Evolutionary conservation across 92 coral and sea anemone species (phyloP).

Genomic region (Zoanthus sociatus): DNA sequence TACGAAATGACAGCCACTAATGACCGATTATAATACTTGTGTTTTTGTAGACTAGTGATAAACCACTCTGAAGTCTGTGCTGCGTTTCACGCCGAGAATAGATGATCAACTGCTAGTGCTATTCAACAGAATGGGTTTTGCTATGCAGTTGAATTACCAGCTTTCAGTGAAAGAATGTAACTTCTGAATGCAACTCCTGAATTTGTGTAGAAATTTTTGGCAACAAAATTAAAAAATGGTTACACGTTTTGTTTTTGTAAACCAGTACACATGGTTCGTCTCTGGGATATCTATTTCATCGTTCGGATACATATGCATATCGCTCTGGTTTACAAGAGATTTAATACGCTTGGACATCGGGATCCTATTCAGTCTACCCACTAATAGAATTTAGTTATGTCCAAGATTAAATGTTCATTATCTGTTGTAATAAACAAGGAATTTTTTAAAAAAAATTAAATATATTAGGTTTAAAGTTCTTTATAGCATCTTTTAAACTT

Average conservation of each 20-base stretch:
- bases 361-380: conserved; percentile 25
- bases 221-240: neutral
- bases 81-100: conserved; percentile 26
- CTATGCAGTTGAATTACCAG: conserved; percentile 1
- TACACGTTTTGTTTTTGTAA: neutral
- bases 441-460: neutral
- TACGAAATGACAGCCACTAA: neutral
- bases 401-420: conserved; percentile 20
- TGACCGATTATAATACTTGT: neutral
- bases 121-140: conserved; percentile 6
- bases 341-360: conserved; percentile 18
- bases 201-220: neutral
- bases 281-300: conserved; percentile 73
- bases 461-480: conserved; percentile 9
- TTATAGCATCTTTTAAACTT: neutral
- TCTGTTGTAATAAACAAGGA: conserved; percentile 14
- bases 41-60: neutral
- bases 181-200: neutral
- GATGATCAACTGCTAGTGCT: neutral
- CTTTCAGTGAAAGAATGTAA: neutral
- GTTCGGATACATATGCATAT: conserved; percentile 53
- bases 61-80: neutral
- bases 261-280: neutral
- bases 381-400: conserved; percentile 47
- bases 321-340: conserved; percentile 35